Conservation (phyloP, 2,797 vertebrate genomes). For the Paedocypris micromegethes region DNA sequence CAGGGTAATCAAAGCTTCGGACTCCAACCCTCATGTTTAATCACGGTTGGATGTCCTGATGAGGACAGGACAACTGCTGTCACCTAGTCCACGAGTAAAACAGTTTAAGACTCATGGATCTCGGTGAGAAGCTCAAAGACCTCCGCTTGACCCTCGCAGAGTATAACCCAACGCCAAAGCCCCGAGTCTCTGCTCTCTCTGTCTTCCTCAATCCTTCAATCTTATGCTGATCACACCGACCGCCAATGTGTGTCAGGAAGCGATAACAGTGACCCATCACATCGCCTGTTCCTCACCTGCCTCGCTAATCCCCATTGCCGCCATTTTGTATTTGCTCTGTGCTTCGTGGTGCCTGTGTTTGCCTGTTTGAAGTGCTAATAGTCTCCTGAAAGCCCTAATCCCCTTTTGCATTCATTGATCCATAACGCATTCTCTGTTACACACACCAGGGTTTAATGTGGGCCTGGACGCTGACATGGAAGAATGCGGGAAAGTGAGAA, state of each 20-base stretch:
- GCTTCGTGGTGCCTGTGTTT: constrained; percentile 17
- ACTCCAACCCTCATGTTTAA: too few relatives aligned
- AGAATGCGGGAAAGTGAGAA: not conserved
- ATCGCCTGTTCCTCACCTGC: constrained; percentile 20
- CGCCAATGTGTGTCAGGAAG: constrained; percentile 17
- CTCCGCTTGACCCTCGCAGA: too few relatives aligned
- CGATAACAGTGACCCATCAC: constrained; percentile 27
- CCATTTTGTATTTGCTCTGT: constrained; percentile 40
- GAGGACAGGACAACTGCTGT: too few relatives aligned
- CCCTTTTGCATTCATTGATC: constrained; percentile 43
- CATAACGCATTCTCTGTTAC: constrained; percentile 38
- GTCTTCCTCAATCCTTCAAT: not conserved
- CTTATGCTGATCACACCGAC: constrained; percentile 1
- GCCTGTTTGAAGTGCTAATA: constrained; percentile 48
- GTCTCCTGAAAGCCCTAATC: constrained; percentile 39
- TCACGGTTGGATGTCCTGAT: too few relatives aligned
- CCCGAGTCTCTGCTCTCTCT: not conserved
- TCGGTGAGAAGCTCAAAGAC: too few relatives aligned
- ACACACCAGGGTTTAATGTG: constrained; percentile 18
- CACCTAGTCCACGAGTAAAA: not conserved
- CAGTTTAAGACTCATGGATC: constrained; percentile 9
- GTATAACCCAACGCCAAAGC: not conserved
- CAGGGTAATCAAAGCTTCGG: too few relatives aligned
- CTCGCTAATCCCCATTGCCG: constrained; percentile 22
- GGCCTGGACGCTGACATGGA: constrained; percentile 1